Percentiles rank a stretch among this genome's conserved stretches.
Evolutionary conservation across 2,113 vertebrate species (phyloP).

Genomic region (Chiloscyllium plagiosum): DNA sequence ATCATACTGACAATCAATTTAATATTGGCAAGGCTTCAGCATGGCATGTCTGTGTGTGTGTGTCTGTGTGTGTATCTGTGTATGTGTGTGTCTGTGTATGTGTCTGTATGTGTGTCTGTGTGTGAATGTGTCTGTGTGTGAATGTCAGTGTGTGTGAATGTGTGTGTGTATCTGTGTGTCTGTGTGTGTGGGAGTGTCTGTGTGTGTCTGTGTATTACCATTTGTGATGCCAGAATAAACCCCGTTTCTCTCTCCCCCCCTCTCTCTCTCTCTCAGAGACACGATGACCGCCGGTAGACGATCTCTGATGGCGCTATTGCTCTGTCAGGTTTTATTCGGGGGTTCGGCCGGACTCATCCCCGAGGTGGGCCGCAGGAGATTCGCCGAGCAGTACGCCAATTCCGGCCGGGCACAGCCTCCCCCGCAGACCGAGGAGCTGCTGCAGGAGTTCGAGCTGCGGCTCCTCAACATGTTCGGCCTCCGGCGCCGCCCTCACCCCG

Average conservation of each 20-base stretch:
- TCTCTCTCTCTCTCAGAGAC: slow-evolving; percentile 66
- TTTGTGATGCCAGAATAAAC: neutral
- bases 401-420: slow-evolving; percentile 51
- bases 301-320: slow-evolving; percentile 89
- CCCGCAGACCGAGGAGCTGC: slow-evolving; percentile 73
- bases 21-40: too few species aligned
- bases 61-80: too few species aligned
- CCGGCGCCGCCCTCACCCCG: slow-evolving; percentile 81
- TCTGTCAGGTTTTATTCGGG: slow-evolving; percentile 89
- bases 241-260: slow-evolving; percentile 10
- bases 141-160: too few species aligned
- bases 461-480: slow-evolving; percentile 92
- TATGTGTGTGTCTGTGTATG: too few species aligned
- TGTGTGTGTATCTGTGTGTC: too few species aligned
- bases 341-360: slow-evolving; percentile 84
- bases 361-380: slow-evolving; percentile 80
- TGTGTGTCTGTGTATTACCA: neutral
- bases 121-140: too few species aligned
- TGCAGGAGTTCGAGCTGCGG: slow-evolving; percentile 85
- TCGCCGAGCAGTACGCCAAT: slow-evolving; percentile 65
- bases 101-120: too few species aligned
- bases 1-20: too few species aligned
- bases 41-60: too few species aligned
- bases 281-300: slow-evolving; percentile 94
- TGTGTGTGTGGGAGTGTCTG: too few species aligned